A percentile compares a stretch with the other conserved stretches of the same genome.
These are phyloP conservation scores for Tetranychus cinnabarinus DNA, from an alignment of 1,140 invertebrate genomes.

Conservation along the genomic window DNA sequence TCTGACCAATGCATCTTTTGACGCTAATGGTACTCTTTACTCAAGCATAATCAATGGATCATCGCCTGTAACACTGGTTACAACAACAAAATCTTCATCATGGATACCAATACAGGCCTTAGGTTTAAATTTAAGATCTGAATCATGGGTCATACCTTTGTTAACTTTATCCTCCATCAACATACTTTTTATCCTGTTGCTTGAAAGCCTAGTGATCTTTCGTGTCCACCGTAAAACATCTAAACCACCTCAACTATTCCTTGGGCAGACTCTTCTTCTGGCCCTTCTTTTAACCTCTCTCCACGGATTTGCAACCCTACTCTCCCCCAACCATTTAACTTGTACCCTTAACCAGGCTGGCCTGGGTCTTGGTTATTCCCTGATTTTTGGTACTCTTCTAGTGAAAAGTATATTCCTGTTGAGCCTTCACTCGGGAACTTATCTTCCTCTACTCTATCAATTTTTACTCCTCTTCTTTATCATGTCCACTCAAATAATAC, in stretches of 20 bases:
- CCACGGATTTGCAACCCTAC: not conserved
- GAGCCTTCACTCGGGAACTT: slow-evolving; percentile 67
- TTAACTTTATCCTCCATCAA: slow-evolving; percentile 47
- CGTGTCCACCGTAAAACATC: slow-evolving; percentile 58
- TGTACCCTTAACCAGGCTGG: slow-evolving; percentile 61
- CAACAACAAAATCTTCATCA: not conserved
- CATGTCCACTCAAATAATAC: slow-evolving; percentile 42
- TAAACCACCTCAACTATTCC: slow-evolving; percentile 57
- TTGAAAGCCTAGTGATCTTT: slow-evolving; percentile 70
- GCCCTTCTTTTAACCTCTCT: slow-evolving; percentile 56
- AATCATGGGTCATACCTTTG: slow-evolving; percentile 63
- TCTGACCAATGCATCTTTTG: not conserved
- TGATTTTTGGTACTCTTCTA: slow-evolving; percentile 71
- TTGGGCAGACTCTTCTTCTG: slow-evolving; percentile 67
- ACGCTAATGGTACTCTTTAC: not conserved
- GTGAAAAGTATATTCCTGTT: slow-evolving; percentile 83
- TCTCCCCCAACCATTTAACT: slow-evolving; percentile 24
- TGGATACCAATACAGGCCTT: not conserved
- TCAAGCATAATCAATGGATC: not conserved
- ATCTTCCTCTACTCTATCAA: slow-evolving; percentile 72
- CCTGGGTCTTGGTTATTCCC: slow-evolving; percentile 55
- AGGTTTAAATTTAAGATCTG: slow-evolving; percentile 17
- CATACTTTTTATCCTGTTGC: slow-evolving; percentile 51
- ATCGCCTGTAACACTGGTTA: not conserved
- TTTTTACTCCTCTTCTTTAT: slow-evolving; percentile 68